Evolutionary conservation across 92 coral and sea anemone genomes (phyloP), one percentile per base, ranked within the genome.

Genomic region (Desmophyllum pertusum): DNA sequence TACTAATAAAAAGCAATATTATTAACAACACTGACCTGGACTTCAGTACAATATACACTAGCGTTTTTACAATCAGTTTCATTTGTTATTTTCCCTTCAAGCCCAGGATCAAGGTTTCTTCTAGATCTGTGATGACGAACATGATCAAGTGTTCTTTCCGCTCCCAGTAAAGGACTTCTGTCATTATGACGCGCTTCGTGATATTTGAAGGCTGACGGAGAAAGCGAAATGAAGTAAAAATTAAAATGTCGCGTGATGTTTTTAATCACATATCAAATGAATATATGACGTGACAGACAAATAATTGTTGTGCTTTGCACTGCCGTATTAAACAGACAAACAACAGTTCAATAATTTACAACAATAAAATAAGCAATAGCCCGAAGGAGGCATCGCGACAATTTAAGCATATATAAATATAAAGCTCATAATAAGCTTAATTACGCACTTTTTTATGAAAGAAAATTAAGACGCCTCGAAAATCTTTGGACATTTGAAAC

Each of bases 51-150:
- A 15, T 14, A 5, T 5, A 33, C 5, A 10, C 11, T 38, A 4
- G 13, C 3, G 7, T 67, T 25, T 1, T 39, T 11, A 33, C 74
- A 79, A 18, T 27, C 36, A 13, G 73, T 64, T 0, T 13, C 1
- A 42, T 79, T 79, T 8, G 37, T 4, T 9, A 30, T 18, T 21
- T 5, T 10, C 18, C 55, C 55, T 50, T 10, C 31, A 30, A n/a
- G n/a, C n/a, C n/a, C n/a, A n/a, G n/a, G 37, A 3, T 0, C 51
- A n/a, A 67, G 31, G 31, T 65, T 36, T 67, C 83, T 79, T 21
- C n/a, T 79, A 18, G 43, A 9, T 5, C 74, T 74, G 45, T 79
- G 83, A 36, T 29, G 74, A 66, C 42, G 83, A 17, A 79, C 17
- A 6, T 37, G 9, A 14, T 79, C 83, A 42, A 79, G 10, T 10